phyloP scores from a whole-genome alignment of 2,113 vertebrate genomes.

The Cichladusa arquata region DNA sequence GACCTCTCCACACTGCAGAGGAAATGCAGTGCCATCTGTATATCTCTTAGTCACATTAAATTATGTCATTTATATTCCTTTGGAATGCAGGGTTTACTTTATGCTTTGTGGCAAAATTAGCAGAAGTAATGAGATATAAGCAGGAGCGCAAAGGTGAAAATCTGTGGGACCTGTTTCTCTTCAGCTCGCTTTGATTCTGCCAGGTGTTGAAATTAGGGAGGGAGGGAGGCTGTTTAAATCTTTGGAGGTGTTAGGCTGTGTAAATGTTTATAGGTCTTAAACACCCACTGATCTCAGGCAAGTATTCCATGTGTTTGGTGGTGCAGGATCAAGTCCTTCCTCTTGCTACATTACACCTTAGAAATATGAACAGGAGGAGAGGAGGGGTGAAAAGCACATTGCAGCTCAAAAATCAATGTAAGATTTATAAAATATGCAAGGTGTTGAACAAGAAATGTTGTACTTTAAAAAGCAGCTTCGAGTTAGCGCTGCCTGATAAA shows the following conservation, averaged over 20 bases:
- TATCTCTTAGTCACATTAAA: constrained; percentile 74
- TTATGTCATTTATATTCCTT: constrained; percentile 64
- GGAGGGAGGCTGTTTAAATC: not conserved
- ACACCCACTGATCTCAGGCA: not conserved
- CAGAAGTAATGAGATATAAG: not conserved
- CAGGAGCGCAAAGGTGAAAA: constrained; percentile 39
- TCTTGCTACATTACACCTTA: not conserved
- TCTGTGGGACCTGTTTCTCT: not conserved
- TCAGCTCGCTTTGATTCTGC: not conserved
- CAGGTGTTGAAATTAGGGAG: constrained; percentile 26
- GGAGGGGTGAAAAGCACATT: not conserved
- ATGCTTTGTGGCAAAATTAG: constrained; percentile 53
- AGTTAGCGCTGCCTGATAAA: not conserved
- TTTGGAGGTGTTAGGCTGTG: not conserved
- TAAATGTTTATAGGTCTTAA: constrained; percentile 33
- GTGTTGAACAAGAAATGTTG: not conserved
- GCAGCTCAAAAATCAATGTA: not conserved
- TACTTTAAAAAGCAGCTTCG: not conserved
- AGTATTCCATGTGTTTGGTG: not conserved
- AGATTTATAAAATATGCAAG: not conserved
- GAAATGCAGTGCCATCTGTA: constrained; percentile 69
- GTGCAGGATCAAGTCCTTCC: not conserved
- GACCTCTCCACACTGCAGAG: constrained; percentile 67
- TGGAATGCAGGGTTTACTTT: constrained; percentile 62
- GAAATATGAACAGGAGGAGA: not conserved